Evolutionary conservation across 2,113 vertebrate species (phyloP).

Genomic region (Chionodraco myersi): DNA sequence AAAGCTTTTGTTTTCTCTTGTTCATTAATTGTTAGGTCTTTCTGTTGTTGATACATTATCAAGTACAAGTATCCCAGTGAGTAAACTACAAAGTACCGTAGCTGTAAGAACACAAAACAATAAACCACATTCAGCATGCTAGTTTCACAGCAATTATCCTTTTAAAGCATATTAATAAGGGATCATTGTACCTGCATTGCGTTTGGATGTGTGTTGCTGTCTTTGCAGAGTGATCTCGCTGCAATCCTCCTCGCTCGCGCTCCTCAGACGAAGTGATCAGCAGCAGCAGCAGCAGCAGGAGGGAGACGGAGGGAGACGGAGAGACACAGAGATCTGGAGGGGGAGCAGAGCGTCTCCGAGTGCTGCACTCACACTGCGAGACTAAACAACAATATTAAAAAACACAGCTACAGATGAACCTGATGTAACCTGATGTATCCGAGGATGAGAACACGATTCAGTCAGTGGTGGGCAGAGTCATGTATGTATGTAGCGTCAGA

Average conservation of each 20-base stretch:
- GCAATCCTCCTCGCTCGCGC: conserved; percentile 33
- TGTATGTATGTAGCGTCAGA: conserved; percentile 40
- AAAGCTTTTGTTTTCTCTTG: background rate
- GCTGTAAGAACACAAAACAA: background rate
- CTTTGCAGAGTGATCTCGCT: conserved; percentile 11
- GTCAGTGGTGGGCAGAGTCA: conserved; percentile 2
- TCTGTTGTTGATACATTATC: background rate
- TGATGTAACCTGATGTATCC: background rate
- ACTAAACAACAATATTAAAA: conserved; percentile 2
- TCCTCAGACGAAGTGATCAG: conserved; percentile 39
- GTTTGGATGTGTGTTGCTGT: conserved; percentile 28
- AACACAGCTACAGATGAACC: conserved; percentile 3
- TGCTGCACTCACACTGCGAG: conserved; percentile 24
- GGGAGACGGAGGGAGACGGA: conserved; percentile 18
- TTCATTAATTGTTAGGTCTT: background rate
- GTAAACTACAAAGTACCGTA: background rate
- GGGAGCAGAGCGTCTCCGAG: conserved; percentile 52
- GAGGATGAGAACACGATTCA: background rate
- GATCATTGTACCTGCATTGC: conserved; percentile 72
- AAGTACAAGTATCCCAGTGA: background rate
- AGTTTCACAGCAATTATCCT: background rate
- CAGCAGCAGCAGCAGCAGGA: conserved; percentile 6
- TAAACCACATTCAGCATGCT: background rate
- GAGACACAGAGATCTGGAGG: conserved; percentile 23
- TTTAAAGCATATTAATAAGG: background rate